These are phyloP conservation scores for Eupithecia exiguata DNA, from an alignment of 2,888 invertebrate genomes.

Conservation along the genomic window DNA sequence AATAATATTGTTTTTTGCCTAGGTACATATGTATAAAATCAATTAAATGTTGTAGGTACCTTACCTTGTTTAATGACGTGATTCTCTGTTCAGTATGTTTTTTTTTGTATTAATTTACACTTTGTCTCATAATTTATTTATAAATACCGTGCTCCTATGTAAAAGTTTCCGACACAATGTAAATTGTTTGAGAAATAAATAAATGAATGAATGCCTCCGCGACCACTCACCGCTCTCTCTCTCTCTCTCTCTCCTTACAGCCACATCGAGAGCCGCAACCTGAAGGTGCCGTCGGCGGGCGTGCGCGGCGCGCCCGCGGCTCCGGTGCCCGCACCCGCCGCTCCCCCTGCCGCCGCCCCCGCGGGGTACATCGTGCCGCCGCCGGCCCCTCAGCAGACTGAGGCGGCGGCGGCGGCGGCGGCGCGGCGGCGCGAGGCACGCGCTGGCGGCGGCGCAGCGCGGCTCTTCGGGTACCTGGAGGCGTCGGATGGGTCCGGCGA, in stretches of 20 bases:
- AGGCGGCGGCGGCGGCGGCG: slow-evolving; percentile 56
- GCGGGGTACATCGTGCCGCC: slow-evolving; percentile 29
- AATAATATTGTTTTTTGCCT: too few relatives aligned
- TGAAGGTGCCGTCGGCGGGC: slow-evolving; percentile 75
- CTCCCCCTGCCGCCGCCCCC: slow-evolving; percentile 31
- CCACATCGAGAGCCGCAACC: slow-evolving; percentile 85
- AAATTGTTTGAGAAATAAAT: too few relatives aligned
- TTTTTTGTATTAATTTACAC: too few relatives aligned
- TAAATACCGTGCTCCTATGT: too few relatives aligned
- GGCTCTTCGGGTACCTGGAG: slow-evolving; percentile 89
- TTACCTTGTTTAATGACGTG: too few relatives aligned
- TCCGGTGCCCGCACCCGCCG: slow-evolving; percentile 54
- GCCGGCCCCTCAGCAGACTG: slow-evolving; percentile 46
- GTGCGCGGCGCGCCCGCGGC: slow-evolving; percentile 60
- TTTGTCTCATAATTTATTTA: too few relatives aligned
- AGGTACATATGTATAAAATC: too few relatives aligned
- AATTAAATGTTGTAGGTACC: too few relatives aligned
- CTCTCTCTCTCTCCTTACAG: slow-evolving; percentile 59
- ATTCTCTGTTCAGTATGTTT: too few relatives aligned
- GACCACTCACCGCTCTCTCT: slow-evolving; percentile 13
- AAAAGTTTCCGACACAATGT: too few relatives aligned
- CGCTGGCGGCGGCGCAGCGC: slow-evolving; percentile 82
- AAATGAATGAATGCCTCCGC: too few relatives aligned
- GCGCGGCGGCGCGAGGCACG: slow-evolving; percentile 56
- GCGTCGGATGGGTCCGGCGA: slow-evolving; percentile 88